These are phyloP conservation scores for Hippopotamyrus pictus DNA, from an alignment of 2,797 vertebrate species.

Conservation along the genomic window DNA sequence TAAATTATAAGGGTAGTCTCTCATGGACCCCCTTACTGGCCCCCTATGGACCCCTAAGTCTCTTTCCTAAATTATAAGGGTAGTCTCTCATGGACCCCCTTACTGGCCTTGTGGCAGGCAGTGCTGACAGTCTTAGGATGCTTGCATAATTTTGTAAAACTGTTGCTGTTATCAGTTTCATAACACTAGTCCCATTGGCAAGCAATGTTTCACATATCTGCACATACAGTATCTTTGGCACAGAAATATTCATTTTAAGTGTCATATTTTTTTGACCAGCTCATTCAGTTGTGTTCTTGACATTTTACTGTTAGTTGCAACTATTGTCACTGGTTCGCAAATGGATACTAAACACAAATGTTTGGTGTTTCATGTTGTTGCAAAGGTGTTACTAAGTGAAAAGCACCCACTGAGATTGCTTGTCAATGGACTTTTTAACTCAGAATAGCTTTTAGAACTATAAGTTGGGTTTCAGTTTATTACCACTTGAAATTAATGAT, in stretches of 20 bases:
- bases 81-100: neutral
- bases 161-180: neutral
- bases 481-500: neutral
- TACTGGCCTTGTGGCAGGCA: neutral
- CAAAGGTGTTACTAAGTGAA: neutral
- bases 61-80: neutral
- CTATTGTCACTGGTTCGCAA: neutral
- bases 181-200: neutral
- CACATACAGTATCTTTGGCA: neutral
- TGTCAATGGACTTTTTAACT: neutral
- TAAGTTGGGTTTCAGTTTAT: neutral
- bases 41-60: too few species aligned
- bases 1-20: neutral
- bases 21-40: neutral
- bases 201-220: neutral
- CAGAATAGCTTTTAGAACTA: neutral
- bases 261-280: neutral
- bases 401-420: neutral
- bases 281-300: neutral
- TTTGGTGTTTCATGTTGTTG: neutral
- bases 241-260: neutral
- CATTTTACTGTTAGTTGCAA: neutral
- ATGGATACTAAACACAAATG: neutral
- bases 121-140: neutral
- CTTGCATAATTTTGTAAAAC: neutral